phyloP scores from a whole-genome alignment of 2,113 vertebrate species.

The Rhegmatorhina hoffmannsi region DNA sequence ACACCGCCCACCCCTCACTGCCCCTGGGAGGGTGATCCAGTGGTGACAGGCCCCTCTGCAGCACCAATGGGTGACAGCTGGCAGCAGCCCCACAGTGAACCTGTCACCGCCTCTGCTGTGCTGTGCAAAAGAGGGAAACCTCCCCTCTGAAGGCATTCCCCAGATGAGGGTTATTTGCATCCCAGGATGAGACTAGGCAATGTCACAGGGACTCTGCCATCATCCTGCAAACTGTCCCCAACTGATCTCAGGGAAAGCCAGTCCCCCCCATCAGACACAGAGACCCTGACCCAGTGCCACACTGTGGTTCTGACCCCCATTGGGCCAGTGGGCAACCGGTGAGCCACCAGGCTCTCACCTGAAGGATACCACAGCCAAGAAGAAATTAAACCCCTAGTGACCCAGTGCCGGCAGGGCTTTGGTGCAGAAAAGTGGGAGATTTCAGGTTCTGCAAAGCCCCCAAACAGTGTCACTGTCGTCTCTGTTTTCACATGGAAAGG shows the following conservation, averaged over 20 bases:
- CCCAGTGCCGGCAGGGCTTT: background rate
- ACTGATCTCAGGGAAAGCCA: fast-evolving
- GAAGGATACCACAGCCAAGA: background rate
- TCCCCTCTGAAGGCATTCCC: background rate
- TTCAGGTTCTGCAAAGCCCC: background rate
- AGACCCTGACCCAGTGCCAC: background rate
- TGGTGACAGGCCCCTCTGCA: fast-evolving
- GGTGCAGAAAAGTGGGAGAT: background rate
- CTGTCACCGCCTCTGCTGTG: fast-evolving
- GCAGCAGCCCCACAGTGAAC: background rate
- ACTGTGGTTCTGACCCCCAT: fast-evolving
- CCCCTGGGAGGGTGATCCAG: background rate
- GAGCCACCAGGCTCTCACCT: background rate
- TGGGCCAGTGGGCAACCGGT: fast-evolving
- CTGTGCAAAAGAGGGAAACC: background rate
- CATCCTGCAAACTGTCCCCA: background rate
- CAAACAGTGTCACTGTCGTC: background rate
- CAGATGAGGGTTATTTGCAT: background rate
- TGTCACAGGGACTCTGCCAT: background rate
- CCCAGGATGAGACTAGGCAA: fast-evolving
- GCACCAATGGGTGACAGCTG: background rate
- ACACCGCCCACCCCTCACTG: fast-evolving
- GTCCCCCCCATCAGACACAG: background rate
- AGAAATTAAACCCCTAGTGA: background rate
- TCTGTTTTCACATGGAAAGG: background rate